Conservation (phyloP, 2,113 vertebrate genomes). For the Emydura subglobosa region DNA sequence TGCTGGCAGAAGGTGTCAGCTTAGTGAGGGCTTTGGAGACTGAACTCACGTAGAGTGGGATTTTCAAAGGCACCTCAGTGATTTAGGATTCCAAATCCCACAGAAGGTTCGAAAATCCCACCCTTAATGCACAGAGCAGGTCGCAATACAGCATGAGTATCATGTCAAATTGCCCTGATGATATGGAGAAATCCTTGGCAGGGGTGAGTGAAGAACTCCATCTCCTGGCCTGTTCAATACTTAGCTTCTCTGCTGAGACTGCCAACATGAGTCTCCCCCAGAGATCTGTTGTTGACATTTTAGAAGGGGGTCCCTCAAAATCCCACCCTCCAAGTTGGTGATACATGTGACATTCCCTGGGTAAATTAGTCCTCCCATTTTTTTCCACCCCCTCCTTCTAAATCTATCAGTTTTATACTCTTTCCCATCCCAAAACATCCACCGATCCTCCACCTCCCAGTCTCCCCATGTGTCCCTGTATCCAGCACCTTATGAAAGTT, state of each 20-base stretch:
- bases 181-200: not conserved
- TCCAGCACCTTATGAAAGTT: not conserved
- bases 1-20: not conserved
- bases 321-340: not conserved
- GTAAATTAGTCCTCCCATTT: not conserved
- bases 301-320: not conserved
- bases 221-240: not conserved
- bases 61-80: not conserved
- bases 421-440: not conserved
- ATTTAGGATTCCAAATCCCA: not conserved
- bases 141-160: not conserved
- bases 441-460: not conserved
- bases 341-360: not conserved
- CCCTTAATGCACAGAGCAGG: not conserved
- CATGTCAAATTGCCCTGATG: not conserved
- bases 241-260: not conserved
- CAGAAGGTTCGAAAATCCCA: not conserved
- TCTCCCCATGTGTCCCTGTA: not conserved
- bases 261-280: not conserved
- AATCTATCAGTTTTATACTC: not conserved
- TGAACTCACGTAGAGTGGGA: not conserved
- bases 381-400: not conserved
- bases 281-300: accelerated
- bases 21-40: not conserved
- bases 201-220: not conserved